Evolutionary conservation across 2,797 vertebrate species (phyloP).

Genomic region (Aselliscus stoliczkanus): DNA sequence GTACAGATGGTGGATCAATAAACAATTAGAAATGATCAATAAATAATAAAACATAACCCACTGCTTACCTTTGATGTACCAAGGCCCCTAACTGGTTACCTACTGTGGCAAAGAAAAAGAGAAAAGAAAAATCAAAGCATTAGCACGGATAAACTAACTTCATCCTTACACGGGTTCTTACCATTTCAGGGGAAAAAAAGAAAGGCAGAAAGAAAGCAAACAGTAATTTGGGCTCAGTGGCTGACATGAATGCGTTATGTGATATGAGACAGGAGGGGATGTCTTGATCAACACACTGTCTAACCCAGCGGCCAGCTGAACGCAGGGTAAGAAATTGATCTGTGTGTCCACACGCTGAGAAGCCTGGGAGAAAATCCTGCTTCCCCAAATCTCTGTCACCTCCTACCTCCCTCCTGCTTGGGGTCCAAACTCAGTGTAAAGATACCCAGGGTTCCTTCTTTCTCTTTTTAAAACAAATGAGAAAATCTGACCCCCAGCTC

Average conservation of each 20-base stretch:
- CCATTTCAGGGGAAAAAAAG: constrained; percentile 72
- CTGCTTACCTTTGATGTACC: constrained; percentile 98
- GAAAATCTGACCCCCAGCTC: constrained; percentile 50
- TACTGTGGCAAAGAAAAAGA: constrained; percentile 88
- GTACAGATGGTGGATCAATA: constrained; percentile 90
- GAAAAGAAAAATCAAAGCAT: constrained; percentile 83
- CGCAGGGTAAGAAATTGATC: constrained; percentile 84
- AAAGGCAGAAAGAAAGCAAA: constrained; percentile 79
- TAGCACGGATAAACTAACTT: constrained; percentile 86
- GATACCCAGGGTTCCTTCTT: constrained; percentile 38
- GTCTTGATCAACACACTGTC: constrained; percentile 82
- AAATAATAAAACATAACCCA: constrained; percentile 90
- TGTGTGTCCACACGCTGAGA: constrained; percentile 79
- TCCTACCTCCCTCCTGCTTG: constrained; percentile 57
- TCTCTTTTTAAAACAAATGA: constrained; percentile 64
- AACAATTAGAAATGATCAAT: constrained; percentile 89
- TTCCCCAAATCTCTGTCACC: constrained; percentile 75
- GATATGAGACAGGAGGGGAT: constrained; percentile 85
- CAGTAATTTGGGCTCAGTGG: constrained; percentile 83
- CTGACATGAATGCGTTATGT: constrained; percentile 81
- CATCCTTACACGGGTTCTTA: constrained; percentile 80
- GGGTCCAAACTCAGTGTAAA: constrained; percentile 72
- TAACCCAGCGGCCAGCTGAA: constrained; percentile 87
- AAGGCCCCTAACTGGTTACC: constrained; percentile 96
- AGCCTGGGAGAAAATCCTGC: constrained; percentile 81